phyloP scores from a whole-genome alignment of 2,888 invertebrate genomes.

The Rhabditoides inermis region DNA sequence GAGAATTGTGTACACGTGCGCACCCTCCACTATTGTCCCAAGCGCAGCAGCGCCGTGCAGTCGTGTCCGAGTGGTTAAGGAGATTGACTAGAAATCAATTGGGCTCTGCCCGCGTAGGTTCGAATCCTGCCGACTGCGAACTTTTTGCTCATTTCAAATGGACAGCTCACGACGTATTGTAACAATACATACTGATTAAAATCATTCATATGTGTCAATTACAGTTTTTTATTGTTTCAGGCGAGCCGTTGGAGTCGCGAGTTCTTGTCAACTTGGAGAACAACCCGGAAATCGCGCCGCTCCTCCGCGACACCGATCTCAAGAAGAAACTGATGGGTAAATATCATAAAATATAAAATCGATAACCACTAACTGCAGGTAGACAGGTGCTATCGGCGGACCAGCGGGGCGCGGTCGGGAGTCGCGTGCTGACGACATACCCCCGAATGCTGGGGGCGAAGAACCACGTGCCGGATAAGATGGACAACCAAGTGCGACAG shows the following conservation, averaged over 20 bases:
- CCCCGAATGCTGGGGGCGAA: constrained; percentile 26
- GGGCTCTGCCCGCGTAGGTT: too few relatives aligned
- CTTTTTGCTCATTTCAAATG: too few relatives aligned
- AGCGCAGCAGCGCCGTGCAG: too few relatives aligned
- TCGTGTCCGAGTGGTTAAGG: too few relatives aligned
- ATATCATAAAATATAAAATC: not conserved
- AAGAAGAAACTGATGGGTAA: constrained; percentile 22
- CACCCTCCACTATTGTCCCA: too few relatives aligned
- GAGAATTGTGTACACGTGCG: too few relatives aligned
- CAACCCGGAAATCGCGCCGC: constrained; percentile 38
- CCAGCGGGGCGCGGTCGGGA: constrained; percentile 20
- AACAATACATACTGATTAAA: too few relatives aligned
- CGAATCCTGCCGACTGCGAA: too few relatives aligned
- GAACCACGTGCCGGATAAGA: constrained; percentile 14
- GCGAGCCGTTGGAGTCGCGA: constrained; percentile 6
- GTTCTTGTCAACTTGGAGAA: constrained; percentile 28
- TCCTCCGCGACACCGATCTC: constrained; percentile 33
- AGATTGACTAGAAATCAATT: too few relatives aligned
- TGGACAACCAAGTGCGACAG: constrained; percentile 6
- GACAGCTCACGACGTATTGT: too few relatives aligned
- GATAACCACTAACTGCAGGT: not conserved
- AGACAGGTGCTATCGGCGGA: constrained; percentile 24
- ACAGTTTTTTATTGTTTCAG: too few relatives aligned
- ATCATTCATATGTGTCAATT: too few relatives aligned
- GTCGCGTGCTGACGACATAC: constrained; percentile 19